A percentile compares a stretch with the other conserved stretches of the same genome.
These are phyloP conservation scores for Halcyon malimbica DNA, from an alignment of 2,113 vertebrate genomes.

Conservation along the genomic window DNA sequence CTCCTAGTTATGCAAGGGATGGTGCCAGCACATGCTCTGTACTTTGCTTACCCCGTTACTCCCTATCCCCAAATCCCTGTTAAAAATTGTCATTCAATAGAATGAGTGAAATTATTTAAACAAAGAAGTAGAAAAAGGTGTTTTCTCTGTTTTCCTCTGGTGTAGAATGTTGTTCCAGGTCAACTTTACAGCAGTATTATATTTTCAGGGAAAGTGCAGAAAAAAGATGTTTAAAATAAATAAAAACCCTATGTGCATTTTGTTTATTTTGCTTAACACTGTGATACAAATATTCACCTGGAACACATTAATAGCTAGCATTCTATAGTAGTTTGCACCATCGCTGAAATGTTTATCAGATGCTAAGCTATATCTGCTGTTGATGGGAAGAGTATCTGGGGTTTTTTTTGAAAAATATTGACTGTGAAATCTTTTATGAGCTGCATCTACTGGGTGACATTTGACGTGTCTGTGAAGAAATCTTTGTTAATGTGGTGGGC, in stretches of 20 bases:
- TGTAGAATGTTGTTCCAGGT: neutral
- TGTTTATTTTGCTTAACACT: neutral
- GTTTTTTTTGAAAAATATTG: slow-evolving; percentile 4
- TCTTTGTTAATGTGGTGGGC: neutral
- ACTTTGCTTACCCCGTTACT: neutral
- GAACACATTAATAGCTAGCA: neutral
- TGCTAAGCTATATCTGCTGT: neutral
- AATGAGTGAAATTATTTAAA: neutral
- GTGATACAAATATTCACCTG: neutral
- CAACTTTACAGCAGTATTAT: neutral
- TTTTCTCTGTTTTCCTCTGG: neutral
- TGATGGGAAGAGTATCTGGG: neutral
- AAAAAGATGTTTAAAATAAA: neutral
- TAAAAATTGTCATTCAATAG: neutral
- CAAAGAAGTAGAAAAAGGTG: neutral
- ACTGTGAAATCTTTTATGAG: neutral
- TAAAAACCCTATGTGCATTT: neutral
- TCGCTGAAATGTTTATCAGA: neutral
- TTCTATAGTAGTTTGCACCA: neutral
- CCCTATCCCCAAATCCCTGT: neutral
- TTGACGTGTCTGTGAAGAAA: neutral
- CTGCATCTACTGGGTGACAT: neutral
- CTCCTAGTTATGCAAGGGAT: neutral
- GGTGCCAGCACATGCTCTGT: neutral
- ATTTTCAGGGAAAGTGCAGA: neutral